Base-by-base conservation (phyloP, 1,140 invertebrate species). In the Drosophila chauvacae region DNA sequence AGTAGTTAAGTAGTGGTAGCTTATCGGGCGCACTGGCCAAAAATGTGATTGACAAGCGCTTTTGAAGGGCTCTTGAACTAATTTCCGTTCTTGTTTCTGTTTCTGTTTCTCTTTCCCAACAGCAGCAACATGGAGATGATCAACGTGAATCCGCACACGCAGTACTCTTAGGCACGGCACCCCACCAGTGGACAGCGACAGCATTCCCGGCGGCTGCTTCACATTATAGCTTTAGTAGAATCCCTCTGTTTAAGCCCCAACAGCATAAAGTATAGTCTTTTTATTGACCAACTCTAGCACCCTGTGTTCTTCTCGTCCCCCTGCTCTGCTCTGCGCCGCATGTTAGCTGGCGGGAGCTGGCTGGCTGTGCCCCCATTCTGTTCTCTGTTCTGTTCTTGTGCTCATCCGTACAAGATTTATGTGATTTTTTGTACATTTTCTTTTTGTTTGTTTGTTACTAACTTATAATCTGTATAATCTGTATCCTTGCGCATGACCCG, bases 111-210 rank as follows among this genome's bases (percentile, higher is more conserved):
- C 18, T 62, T 71, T 83, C 92, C 90, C 55, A 77, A 72, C 94
- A 77, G 77, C 94, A 96, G 96, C 91, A 96, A 95, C 63, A 95
- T 95, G 74, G 96, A 96, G 92, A 96, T 96, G 95, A 96, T 96
- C 73, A 96, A 96, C 92, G 96, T 97, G 16, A 96, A 95, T 91
- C 95, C 95, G 35, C 94, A 95, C 60, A 96, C 96, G 33, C 95
- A 95, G 16, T 96, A 96, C 90, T 94, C 94, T 71, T 94, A 94
- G 93, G 57, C 58, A 33, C n/a, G 26, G 55, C 53, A 30, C 30
- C 30, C 23, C 23, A 33, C 30, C 30, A 35, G 30, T 30, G 23
- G 35, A 33, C 28, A 47, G 28, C 48, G 35, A 33, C 28, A 47
- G 28, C 48, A 72, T 50, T 50, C 39, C 66, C 23, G 45, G 62